Conservation (phyloP, 2,888 invertebrate species). For the Sepioteuthis lessoniana region DNA sequence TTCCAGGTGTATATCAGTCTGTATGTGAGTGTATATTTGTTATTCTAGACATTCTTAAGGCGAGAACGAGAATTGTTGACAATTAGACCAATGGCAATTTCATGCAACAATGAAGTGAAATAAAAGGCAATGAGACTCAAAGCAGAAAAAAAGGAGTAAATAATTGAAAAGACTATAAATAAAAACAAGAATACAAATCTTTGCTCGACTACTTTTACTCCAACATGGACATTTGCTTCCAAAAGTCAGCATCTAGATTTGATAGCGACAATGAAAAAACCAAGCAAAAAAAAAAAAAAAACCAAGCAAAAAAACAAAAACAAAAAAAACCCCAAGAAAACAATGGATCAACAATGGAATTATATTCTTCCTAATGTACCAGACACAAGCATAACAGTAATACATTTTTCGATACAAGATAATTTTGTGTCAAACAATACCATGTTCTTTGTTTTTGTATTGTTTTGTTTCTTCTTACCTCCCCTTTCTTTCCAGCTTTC, state of each 20-base stretch:
- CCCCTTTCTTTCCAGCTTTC: not conserved
- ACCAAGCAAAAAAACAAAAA: not conserved
- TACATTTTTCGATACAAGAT: conserved; percentile 8
- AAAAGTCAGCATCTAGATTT: not conserved
- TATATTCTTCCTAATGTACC: not conserved
- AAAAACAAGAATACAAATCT: not conserved
- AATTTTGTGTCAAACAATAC: conserved; percentile 13
- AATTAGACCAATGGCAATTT: not conserved
- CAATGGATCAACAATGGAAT: not conserved
- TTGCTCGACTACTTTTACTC: not conserved
- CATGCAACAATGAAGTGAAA: not conserved
- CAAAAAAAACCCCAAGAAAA: not conserved
- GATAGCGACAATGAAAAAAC: not conserved
- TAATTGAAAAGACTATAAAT: not conserved
- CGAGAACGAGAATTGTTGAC: not conserved
- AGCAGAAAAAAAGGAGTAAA: not conserved
- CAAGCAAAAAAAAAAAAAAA: too few relatives aligned
- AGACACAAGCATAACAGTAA: not conserved
- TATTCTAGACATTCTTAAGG: not conserved
- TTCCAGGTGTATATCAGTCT: not conserved
- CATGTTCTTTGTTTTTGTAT: too few relatives aligned
- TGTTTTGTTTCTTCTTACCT: too few relatives aligned
- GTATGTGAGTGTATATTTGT: not conserved
- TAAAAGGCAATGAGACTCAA: not conserved
- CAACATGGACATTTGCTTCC: not conserved